These are phyloP conservation scores for Hippopotamus amphibius DNA, from an alignment of 2,113 vertebrate species.

Conservation along the genomic window DNA sequence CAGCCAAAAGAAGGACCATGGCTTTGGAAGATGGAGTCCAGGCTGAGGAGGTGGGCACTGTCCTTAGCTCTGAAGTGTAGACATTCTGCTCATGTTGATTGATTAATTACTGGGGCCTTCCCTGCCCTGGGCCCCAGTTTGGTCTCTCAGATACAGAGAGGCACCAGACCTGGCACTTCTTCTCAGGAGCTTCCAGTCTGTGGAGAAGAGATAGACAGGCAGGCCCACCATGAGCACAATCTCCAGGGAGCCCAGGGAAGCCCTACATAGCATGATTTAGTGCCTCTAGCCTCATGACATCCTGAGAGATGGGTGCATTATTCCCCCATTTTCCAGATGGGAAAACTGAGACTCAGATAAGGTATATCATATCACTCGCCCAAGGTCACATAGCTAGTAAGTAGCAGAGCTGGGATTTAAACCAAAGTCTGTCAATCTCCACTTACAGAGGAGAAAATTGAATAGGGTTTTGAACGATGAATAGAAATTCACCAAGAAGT, in stretches of 20 bases:
- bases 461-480: constrained; percentile 31
- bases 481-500: neutral
- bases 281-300: neutral
- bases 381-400: neutral
- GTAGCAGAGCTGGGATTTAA: constrained; percentile 2
- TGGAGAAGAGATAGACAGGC: neutral
- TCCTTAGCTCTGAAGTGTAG: neutral
- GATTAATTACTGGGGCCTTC: neutral
- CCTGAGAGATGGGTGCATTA: neutral
- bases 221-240: neutral
- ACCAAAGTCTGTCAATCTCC: neutral
- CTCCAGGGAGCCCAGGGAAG: neutral
- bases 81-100: neutral
- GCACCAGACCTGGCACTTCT: neutral
- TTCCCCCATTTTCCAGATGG: neutral
- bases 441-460: constrained; percentile 4
- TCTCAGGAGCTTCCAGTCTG: neutral
- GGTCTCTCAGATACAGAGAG: neutral
- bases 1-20: neutral
- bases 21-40: constrained; percentile 47
- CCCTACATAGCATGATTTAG: neutral
- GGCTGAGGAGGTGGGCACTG: neutral
- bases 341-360: neutral
- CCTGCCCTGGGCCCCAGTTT: neutral
- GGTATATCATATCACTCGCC: neutral